Conservation (phyloP, 2,797 vertebrate species). For the Pristis pectinata region DNA sequence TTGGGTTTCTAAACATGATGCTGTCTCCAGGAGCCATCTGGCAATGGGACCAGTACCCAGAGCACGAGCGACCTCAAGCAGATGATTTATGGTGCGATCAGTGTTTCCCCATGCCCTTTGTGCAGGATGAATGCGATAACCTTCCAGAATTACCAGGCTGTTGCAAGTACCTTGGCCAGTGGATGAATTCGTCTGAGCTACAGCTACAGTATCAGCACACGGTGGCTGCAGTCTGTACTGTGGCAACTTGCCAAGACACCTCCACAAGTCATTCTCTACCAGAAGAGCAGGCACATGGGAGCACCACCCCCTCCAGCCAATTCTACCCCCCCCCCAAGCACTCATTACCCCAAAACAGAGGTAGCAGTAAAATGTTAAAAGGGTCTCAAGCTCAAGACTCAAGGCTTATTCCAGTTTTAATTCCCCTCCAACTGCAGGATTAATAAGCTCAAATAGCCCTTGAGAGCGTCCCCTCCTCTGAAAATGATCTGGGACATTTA, state of each 20-base stretch:
- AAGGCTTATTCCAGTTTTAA: too few species aligned
- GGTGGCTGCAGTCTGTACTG: neutral
- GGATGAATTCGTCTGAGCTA: neutral
- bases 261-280: neutral
- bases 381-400: too few species aligned
- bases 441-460: neutral
- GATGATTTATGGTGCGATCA: neutral
- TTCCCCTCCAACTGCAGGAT: neutral
- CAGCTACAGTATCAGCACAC: neutral
- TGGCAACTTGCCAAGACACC: neutral
- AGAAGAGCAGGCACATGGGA: neutral
- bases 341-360: too few species aligned
- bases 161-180: neutral
- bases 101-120: neutral
- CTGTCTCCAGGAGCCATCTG: neutral
- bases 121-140: neutral
- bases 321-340: too few species aligned
- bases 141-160: neutral
- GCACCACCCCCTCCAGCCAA: neutral
- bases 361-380: too few species aligned
- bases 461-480: neutral
- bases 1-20: neutral
- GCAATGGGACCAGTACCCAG: neutral
- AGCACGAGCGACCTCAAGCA: neutral
- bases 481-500: neutral